Base-by-base conservation (phyloP, 2,888 invertebrate species). In the Ernsta delagoae region DNA sequence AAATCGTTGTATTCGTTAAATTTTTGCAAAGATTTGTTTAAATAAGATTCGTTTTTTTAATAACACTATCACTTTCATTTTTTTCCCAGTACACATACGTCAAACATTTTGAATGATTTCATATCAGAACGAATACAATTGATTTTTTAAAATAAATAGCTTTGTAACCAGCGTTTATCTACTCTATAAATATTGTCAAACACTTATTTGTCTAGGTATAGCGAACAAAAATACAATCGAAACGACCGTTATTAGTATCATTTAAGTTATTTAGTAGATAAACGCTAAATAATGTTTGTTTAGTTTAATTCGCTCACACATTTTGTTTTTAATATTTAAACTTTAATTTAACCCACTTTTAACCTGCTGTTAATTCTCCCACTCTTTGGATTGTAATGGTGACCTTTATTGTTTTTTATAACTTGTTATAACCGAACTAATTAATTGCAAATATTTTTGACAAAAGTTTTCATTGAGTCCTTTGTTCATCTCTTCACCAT, bases 391-490 rank as follows among this genome's bases (percentile, higher is more conserved):
- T 80, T 84, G 77, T 86, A 90, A 90, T 90, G 84, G 92, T 92
- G 92, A 88, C 92, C 92, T 93, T 91, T 90, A 84, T 89, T 73
- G 83, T 39, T 79, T 79, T 24, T 24, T 24, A 1, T 24, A 24
- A 24, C 24, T 24, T 24, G 3, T 80, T 77, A 76, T 82, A 82
- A 77, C 82, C 75, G 83, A 86, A 86, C 85, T 87, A 82, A 86
- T 85, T 86, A 85, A 86, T 86, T 81, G 75, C 73, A 77, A 76
- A 73, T 71, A 78, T 75, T 76, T 72, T 70, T 75, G 70, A 68
- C 71, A 71, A 59, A 72, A 68, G 50, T 74, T 74, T 73, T 72
- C 78, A 70, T 71, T 74, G 72, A 74, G 75, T 73, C 68, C 73
- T 78, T 80, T 59, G 9, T 59, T 41, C 79, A 24, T 39, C 5